Percentiles rank a stretch among this genome's conserved stretches.
Evolutionary conservation across 2,113 vertebrate species (phyloP).

Genomic region (Nothoprocta pentlandii): DNA sequence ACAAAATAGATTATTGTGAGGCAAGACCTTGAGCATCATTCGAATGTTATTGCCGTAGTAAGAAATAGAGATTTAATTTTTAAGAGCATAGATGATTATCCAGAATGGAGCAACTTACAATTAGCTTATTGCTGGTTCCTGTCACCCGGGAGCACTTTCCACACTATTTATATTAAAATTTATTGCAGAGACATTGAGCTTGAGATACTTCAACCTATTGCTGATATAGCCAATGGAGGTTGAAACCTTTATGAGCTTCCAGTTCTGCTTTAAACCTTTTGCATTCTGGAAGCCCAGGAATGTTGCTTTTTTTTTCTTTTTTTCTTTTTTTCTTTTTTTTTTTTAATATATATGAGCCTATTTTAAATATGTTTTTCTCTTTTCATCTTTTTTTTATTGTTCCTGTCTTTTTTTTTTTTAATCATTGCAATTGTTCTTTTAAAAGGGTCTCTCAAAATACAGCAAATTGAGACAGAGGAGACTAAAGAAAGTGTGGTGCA

Average conservation of each 20-base stretch:
- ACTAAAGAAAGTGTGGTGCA: background rate
- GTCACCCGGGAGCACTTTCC: background rate
- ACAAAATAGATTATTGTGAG: background rate
- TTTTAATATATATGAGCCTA: rapidly evolving
- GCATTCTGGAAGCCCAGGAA: background rate
- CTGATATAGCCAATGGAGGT: background rate
- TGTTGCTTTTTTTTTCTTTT: background rate
- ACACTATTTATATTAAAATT: background rate
- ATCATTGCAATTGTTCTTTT: background rate
- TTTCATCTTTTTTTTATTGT: background rate
- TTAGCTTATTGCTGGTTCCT: background rate
- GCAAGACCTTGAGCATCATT: background rate
- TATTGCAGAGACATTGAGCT: background rate
- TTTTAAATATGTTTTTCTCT: background rate
- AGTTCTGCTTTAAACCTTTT: background rate
- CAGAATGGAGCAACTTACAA: background rate
- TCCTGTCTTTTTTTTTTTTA: background rate
- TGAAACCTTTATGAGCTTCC: background rate
- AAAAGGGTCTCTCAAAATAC: background rate
- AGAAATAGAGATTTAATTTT: background rate
- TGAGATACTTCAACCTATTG: background rate
- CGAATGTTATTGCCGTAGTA: background rate
- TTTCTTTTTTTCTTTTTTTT: background rate
- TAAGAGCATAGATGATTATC: background rate
- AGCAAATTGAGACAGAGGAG: background rate